Conservation (phyloP, 2,888 invertebrate genomes). For the Caenorhabditis becei region DNA sequence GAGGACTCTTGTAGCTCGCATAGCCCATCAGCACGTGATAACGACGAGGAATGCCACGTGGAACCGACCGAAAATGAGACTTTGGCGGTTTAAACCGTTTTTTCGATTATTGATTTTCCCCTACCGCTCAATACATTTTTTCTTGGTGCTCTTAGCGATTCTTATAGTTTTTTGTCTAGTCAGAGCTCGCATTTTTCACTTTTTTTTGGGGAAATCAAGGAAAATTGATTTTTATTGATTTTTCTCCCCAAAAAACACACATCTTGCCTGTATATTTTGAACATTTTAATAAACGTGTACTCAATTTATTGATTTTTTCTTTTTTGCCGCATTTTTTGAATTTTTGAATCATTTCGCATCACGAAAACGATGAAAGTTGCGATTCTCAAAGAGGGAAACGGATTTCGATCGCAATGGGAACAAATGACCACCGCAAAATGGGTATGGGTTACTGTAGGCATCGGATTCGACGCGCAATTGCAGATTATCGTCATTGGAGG, state of each 20-base stretch:
- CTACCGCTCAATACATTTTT: not conserved
- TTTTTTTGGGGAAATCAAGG: conserved; percentile 40
- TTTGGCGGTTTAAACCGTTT: not conserved
- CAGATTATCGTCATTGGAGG: conserved; percentile 48
- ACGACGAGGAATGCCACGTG: conserved; percentile 45
- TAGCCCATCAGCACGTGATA: conserved; percentile 39
- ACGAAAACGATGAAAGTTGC: conserved; percentile 2
- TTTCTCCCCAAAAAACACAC: conserved; percentile 2
- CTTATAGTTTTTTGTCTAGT: conserved; percentile 32
- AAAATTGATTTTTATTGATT: conserved; percentile 35
- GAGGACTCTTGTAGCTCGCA: conserved; percentile 61
- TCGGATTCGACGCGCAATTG: not conserved
- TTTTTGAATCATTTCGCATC: not conserved
- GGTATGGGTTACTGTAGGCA: not conserved
- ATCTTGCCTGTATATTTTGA: conserved; percentile 57
- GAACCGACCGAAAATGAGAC: conserved; percentile 40
- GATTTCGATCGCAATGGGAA: conserved; percentile 43
- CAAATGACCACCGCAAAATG: conserved; percentile 24
- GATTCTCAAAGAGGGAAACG: conserved; percentile 23
- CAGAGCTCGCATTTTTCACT: not conserved
- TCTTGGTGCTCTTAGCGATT: conserved; percentile 13
- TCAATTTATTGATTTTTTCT: conserved; percentile 13
- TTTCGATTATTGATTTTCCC: not conserved
- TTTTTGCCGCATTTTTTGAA: not conserved
- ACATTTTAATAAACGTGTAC: conserved; percentile 49